These are phyloP conservation scores for Bujurquina vittata DNA, from an alignment of 2,113 vertebrate species.

Conservation along the genomic window DNA sequence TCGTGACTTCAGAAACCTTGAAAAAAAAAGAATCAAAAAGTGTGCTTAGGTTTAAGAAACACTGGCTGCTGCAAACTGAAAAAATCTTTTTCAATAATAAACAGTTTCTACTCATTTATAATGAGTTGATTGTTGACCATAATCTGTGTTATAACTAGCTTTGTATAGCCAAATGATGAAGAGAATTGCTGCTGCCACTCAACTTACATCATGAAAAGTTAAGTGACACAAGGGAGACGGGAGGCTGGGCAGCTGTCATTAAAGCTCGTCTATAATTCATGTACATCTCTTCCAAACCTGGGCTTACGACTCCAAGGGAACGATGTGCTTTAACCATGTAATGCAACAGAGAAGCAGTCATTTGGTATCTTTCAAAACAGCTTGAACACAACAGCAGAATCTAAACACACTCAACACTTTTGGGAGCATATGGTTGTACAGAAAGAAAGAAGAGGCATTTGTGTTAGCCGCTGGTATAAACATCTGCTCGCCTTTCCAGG, in stretches of 20 bases:
- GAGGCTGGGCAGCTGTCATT: constrained; percentile 55
- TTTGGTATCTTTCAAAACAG: constrained; percentile 3
- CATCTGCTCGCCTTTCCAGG: constrained; percentile 28
- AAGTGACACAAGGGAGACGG: constrained; percentile 45
- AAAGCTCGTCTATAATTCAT: constrained; percentile 62
- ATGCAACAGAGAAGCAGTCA: not conserved
- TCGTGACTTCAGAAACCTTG: not conserved
- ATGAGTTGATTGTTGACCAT: not conserved
- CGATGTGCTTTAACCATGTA: constrained; percentile 11
- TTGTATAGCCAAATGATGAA: not conserved
- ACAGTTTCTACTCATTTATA: not conserved
- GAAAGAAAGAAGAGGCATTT: not conserved
- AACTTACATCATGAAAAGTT: constrained; percentile 45
- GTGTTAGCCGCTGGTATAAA: not conserved
- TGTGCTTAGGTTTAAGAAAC: not conserved
- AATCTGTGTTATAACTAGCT: not conserved
- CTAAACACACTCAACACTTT: not conserved
- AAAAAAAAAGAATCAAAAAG: not conserved
- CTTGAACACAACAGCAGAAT: not conserved
- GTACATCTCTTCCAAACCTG: constrained; percentile 43
- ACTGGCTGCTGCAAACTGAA: not conserved
- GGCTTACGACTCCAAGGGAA: constrained; percentile 9
- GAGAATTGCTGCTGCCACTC: constrained; percentile 21
- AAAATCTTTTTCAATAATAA: constrained; percentile 6
- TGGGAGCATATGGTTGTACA: not conserved